phyloP scores from a whole-genome alignment of 2,797 vertebrate species.

The Salmo trutta region DNA sequence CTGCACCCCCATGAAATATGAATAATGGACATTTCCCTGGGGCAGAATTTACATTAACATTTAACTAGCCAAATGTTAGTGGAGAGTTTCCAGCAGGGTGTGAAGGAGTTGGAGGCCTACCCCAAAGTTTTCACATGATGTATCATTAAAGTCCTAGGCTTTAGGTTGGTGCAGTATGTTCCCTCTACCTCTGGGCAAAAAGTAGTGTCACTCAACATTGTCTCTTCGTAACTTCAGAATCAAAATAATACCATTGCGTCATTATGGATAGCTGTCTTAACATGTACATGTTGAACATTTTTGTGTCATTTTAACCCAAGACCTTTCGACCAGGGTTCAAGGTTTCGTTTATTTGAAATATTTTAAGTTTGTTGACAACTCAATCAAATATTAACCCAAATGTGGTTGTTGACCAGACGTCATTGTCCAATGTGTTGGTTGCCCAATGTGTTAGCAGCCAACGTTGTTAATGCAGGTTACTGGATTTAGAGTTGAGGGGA shows the following conservation, averaged over 20 bases:
- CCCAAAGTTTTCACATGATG: background rate
- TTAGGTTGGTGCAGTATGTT: no score
- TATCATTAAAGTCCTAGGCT: background rate
- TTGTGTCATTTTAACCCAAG: background rate
- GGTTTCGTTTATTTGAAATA: background rate
- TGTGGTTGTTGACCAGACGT: background rate
- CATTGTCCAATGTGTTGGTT: background rate
- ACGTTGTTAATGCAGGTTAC: no score
- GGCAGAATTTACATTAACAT: background rate
- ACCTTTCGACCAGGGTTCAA: background rate
- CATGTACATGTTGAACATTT: no score
- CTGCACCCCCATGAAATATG: background rate
- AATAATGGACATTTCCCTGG: background rate
- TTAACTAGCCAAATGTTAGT: background rate
- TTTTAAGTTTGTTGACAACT: background rate
- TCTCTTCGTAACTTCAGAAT: background rate
- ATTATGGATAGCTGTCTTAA: no score
- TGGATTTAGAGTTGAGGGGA: background rate
- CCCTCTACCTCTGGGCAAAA: no score
- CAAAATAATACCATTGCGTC: no score
- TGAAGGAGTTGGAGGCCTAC: background rate
- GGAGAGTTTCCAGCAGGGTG: background rate
- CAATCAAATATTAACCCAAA: background rate
- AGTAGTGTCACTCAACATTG: background rate
- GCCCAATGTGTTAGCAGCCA: background rate